These are phyloP conservation scores for Heliconius eleuchia DNA, from an alignment of 1,140 invertebrate genomes.

Conservation along the genomic window DNA sequence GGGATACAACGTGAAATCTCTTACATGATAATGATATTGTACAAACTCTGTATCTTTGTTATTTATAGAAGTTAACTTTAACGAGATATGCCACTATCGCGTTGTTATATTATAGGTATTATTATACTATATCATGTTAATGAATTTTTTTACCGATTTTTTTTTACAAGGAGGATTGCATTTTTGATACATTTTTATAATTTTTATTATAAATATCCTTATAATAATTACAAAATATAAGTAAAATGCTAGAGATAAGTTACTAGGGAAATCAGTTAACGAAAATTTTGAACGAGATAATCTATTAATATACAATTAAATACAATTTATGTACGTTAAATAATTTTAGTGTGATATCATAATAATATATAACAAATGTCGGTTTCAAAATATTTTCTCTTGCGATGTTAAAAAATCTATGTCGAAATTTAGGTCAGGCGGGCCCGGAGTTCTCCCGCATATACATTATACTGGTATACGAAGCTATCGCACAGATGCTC, in stretches of 20 bases:
- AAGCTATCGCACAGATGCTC: slow-evolving; percentile 30
- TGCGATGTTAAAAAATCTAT: slow-evolving; percentile 15
- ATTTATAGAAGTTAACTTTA: too few species aligned
- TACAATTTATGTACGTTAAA: background rate
- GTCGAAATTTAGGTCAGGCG: slow-evolving; percentile 28
- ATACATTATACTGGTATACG: background rate
- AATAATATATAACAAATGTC: background rate
- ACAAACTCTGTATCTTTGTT: too few species aligned
- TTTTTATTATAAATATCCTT: too few species aligned
- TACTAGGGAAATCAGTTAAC: background rate
- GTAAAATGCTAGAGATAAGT: background rate
- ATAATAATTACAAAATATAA: too few species aligned
- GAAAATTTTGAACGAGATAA: background rate
- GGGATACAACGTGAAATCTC: too few species aligned
- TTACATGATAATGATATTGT: too few species aligned
- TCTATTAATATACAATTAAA: background rate
- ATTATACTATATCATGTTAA: too few species aligned
- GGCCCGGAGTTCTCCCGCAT: slow-evolving; percentile 12
- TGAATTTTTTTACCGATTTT: too few species aligned
- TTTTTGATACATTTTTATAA: too few species aligned
- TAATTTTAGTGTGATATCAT: background rate
- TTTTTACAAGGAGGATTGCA: too few species aligned
- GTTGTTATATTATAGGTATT: too few species aligned
- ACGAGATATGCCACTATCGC: too few species aligned
- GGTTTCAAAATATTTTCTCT: background rate